Percentiles rank a stretch among this genome's conserved stretches.
Evolutionary conservation across 2,113 vertebrate species (phyloP).

Genomic region (Xiphophorus couchianus): DNA sequence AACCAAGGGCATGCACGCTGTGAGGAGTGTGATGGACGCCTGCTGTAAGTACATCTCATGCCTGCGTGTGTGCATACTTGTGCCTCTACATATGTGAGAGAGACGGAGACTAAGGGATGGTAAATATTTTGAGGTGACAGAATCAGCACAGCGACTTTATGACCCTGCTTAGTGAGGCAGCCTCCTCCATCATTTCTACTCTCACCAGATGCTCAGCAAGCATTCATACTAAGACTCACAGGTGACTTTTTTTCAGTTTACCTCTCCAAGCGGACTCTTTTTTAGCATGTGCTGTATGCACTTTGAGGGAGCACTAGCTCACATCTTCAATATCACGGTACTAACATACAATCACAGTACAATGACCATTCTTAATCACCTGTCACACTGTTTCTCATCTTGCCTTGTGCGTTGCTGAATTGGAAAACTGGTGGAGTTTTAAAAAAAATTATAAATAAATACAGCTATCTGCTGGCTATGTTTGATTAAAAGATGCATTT

Average conservation of each 20-base stretch:
- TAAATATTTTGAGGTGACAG: conserved; percentile 76
- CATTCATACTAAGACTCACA: conserved; percentile 20
- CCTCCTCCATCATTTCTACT: conserved; percentile 56
- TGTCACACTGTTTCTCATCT: background rate
- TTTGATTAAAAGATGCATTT: background rate
- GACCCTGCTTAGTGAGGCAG: conserved; percentile 61
- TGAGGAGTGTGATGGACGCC: conserved; percentile 60
- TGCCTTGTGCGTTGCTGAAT: background rate
- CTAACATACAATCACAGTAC: background rate
- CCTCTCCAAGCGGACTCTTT: background rate
- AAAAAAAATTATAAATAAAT: background rate
- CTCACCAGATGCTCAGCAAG: conserved; percentile 19
- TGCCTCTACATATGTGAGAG: conserved; percentile 9
- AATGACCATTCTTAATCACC: background rate
- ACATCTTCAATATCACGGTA: background rate
- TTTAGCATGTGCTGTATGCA: background rate
- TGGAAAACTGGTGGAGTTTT: background rate
- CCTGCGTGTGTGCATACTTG: conserved; percentile 21
- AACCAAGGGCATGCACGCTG: conserved; percentile 59
- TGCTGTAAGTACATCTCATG: conserved; percentile 49
- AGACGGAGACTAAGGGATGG: conserved; percentile 16
- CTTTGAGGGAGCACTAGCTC: background rate
- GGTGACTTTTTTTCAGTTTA: background rate
- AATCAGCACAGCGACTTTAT: conserved; percentile 75
- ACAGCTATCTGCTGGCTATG: background rate